A percentile compares a stretch with the other conserved stretches of the same genome.
Evolutionary conservation across 2,888 invertebrate species (phyloP).

Genomic region (Enchytraeus crypticus): DNA sequence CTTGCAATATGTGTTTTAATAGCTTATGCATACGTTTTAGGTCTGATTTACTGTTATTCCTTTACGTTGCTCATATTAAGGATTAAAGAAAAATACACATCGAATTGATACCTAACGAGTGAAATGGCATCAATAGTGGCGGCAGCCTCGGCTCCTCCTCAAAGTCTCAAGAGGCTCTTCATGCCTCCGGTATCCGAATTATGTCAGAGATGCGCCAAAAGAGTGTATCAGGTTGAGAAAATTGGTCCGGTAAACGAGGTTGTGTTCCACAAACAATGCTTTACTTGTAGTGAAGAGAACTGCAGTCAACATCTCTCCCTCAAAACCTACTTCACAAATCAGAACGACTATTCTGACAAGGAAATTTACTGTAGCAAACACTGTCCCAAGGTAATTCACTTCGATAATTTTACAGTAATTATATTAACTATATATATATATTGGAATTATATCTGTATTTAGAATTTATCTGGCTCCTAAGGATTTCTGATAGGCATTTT

Average conservation of each 20-base stretch:
- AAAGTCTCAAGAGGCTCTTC: constrained; percentile 10
- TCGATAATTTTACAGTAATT: too few species aligned
- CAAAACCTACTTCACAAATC: constrained; percentile 46
- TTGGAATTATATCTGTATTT: too few species aligned
- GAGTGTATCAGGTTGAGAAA: constrained; percentile 90
- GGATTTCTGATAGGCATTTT: too few species aligned
- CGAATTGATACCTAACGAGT: too few species aligned
- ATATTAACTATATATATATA: too few species aligned
- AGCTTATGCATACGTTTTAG: too few species aligned
- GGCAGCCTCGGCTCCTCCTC: constrained; percentile 1
- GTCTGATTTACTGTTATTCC: too few species aligned
- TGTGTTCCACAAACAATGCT: constrained; percentile 94
- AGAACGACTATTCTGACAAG: constrained; percentile 35
- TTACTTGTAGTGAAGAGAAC: constrained; percentile 65
- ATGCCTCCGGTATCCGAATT: constrained; percentile 12
- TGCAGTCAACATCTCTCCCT: constrained; percentile 59
- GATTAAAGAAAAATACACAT: too few species aligned
- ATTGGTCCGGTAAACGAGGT: constrained; percentile 73
- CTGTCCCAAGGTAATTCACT: constrained; percentile 33
- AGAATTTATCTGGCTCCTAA: too few species aligned
- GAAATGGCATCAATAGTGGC: neutral
- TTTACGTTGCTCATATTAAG: too few species aligned
- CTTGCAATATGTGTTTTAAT: too few species aligned
- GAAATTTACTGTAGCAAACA: constrained; percentile 45
- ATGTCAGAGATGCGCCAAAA: constrained; percentile 64